phyloP scores from a whole-genome alignment of 2,888 invertebrate genomes.

The Heliconius charithonia region DNA sequence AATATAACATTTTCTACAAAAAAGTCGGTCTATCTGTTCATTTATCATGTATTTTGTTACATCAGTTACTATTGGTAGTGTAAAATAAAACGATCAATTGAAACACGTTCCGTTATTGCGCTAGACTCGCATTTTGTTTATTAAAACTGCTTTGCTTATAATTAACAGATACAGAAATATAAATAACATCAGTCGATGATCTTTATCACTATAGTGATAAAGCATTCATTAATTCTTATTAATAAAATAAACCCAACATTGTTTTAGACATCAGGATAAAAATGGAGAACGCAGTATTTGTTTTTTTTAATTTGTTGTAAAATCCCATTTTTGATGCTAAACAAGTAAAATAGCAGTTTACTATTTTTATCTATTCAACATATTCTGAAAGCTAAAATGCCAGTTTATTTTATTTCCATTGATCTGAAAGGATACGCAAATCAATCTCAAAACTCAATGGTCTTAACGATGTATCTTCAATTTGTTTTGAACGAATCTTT shows the following conservation, averaged over 20 bases:
- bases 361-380: background rate
- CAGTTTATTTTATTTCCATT: constrained; percentile 12
- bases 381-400: background rate
- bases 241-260: too few relatives aligned
- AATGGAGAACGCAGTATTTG: too few relatives aligned
- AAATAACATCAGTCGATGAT: too few relatives aligned
- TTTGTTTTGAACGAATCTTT: constrained; percentile 4
- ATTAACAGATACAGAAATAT: too few relatives aligned
- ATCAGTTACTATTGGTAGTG: constrained; percentile 3
- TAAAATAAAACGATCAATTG: background rate
- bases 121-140: background rate
- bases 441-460: constrained; percentile 9
- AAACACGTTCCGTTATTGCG: background rate
- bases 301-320: too few relatives aligned
- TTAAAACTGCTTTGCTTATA: background rate
- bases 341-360: background rate
- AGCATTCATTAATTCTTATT: too few relatives aligned
- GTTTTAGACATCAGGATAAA: too few relatives aligned
- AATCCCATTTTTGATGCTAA: background rate
- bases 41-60: constrained; percentile 1
- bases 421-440: constrained; percentile 25
- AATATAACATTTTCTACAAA: background rate
- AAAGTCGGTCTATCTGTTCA: background rate
- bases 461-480: constrained; percentile 17
- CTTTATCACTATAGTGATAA: too few relatives aligned